phyloP scores from a whole-genome alignment of 2,888 invertebrate genomes.

The Deroplatys truncata region DNA sequence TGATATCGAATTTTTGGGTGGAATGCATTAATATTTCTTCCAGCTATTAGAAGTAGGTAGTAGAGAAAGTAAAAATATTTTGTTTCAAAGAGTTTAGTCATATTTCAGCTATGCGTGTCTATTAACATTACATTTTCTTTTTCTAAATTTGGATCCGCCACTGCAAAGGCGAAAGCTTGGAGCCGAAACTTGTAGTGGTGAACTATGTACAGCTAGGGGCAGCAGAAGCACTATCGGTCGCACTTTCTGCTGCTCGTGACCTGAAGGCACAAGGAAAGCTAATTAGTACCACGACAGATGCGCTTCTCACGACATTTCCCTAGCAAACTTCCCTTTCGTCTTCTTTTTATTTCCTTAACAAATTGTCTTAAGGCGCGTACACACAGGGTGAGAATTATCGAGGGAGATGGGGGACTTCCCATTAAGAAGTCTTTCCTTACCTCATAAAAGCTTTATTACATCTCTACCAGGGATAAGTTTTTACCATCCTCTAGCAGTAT shows the following conservation, averaged over 20 bases:
- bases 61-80: too few relatives aligned
- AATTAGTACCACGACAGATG: not conserved
- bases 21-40: too few relatives aligned
- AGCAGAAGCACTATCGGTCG: not conserved
- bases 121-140: too few relatives aligned
- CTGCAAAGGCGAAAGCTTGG: not conserved
- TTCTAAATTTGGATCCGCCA: too few relatives aligned
- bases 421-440: too few relatives aligned
- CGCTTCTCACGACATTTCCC: not conserved
- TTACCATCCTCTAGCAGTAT: too few relatives aligned
- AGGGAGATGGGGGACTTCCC: not conserved
- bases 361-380: not conserved
- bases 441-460: too few relatives aligned
- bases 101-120: too few relatives aligned
- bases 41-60: too few relatives aligned
- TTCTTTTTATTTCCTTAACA: not conserved
- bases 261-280: not conserved
- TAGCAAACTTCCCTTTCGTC: not conserved
- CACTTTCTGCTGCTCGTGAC: not conserved
- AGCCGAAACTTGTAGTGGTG: not conserved
- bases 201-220: not conserved
- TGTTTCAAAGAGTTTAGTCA: too few relatives aligned
- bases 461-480: too few relatives aligned
- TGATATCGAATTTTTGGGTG: too few relatives aligned
- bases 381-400: not conserved